phyloP scores from a whole-genome alignment of 2,888 invertebrate species.

The Balanococcus diminutus region DNA sequence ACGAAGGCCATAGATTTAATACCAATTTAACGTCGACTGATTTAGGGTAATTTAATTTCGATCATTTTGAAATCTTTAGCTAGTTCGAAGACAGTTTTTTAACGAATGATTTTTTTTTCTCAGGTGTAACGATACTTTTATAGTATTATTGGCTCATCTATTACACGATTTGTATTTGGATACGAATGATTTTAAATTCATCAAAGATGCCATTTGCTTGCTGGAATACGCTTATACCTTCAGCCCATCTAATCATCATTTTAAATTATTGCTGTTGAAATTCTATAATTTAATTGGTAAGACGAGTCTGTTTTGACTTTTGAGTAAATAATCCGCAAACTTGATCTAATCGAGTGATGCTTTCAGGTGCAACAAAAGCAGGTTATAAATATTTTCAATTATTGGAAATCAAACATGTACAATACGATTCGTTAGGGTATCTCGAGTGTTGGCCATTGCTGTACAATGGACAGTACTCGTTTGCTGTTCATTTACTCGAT shows the following conservation, averaged over 20 bases:
- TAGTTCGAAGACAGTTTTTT: too few species aligned
- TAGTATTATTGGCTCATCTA: constrained; percentile 77
- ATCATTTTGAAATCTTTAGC: background rate
- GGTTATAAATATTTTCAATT: constrained; percentile 77
- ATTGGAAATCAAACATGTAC: constrained; percentile 91
- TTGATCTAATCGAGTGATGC: too few species aligned
- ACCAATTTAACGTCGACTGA: constrained; percentile 48
- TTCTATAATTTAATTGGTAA: constrained; percentile 78
- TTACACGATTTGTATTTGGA: constrained; percentile 67
- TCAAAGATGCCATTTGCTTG: constrained; percentile 71
- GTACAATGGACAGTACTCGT: constrained; percentile 73
- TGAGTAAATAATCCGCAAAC: too few species aligned
- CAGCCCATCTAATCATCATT: constrained; percentile 88
- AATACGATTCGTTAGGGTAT: constrained; percentile 89
- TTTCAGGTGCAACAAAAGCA: constrained; percentile 73
- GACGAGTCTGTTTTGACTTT: too few species aligned
- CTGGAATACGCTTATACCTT: constrained; percentile 75
- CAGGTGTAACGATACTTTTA: constrained; percentile 74
- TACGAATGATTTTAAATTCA: constrained; percentile 62
- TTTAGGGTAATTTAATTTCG: constrained; percentile 12
- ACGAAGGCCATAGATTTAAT: constrained; percentile 49
- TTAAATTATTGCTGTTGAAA: constrained; percentile 81
- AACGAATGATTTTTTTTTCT: constrained; percentile 56
- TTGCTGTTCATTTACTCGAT: constrained; percentile 74
- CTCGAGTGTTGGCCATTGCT: constrained; percentile 77